phyloP scores from a whole-genome alignment of 1,140 invertebrate species.

The Daktulosphaira vitifoliae region DNA sequence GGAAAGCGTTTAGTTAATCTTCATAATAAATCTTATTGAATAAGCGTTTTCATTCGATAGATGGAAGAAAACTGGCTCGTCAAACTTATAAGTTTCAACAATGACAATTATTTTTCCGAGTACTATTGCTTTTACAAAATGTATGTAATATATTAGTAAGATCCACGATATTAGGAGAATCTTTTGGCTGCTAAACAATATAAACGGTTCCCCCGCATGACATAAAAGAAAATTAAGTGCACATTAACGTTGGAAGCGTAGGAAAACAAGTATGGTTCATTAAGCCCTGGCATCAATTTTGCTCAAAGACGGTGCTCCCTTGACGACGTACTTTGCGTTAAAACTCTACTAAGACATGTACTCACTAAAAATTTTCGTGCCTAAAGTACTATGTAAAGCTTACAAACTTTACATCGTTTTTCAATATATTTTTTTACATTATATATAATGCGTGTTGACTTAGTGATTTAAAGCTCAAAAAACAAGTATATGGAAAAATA shows the following conservation, averaged over 20 bases:
- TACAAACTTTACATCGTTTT: conserved; percentile 8
- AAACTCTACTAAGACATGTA: conserved; percentile 8
- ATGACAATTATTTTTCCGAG: not conserved
- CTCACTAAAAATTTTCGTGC: conserved; percentile 1
- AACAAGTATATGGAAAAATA: too few species aligned
- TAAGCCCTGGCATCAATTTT: conserved; percentile 32
- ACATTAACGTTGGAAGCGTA: conserved; percentile 21
- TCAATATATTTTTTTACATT: not conserved
- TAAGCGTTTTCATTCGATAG: too few species aligned
- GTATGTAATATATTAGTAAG: not conserved
- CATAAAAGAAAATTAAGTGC: conserved; percentile 32
- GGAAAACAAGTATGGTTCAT: conserved; percentile 31
- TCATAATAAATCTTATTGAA: too few species aligned
- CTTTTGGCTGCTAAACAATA: conserved; percentile 29
- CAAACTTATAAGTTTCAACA: not conserved
- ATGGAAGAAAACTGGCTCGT: too few species aligned
- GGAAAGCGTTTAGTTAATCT: too few species aligned
- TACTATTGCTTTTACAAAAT: not conserved
- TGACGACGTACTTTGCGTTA: conserved; percentile 18
- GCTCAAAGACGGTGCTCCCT: conserved; percentile 24
- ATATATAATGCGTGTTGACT: too few species aligned
- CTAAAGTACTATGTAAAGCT: not conserved
- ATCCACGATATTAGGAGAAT: not conserved
- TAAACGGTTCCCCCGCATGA: conserved; percentile 22
- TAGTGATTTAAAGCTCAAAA: too few species aligned